Conservation (phyloP, 2,113 vertebrate genomes). For the Phrynosoma blainvillii region DNA sequence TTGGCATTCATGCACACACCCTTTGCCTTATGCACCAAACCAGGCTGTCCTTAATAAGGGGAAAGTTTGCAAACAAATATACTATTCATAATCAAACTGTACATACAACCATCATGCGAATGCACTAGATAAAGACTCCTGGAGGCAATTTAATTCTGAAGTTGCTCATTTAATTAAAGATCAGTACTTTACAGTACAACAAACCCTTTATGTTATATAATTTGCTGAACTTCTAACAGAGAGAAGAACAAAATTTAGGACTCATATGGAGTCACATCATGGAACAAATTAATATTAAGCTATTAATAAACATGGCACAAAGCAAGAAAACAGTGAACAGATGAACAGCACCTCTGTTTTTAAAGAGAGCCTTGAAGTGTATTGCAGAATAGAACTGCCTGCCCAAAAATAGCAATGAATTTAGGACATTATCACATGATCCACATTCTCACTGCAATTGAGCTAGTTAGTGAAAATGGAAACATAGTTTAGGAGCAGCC, state of each 20-base stretch:
- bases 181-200: neutral
- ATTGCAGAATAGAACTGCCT: no score
- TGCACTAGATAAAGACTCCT: neutral
- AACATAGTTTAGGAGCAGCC: no score
- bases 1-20: neutral
- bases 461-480: no score
- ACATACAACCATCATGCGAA: neutral
- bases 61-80: neutral
- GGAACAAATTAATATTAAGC: neutral
- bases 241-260: neutral
- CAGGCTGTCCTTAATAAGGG: neutral
- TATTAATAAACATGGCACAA: neutral
- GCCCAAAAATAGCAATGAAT: no score
- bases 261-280: neutral
- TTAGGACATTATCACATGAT: no score
- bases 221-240: neutral
- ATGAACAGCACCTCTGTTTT: neutral
- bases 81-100: neutral
- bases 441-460: no score
- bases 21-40: neutral
- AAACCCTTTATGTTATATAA: neutral
- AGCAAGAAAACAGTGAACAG: neutral
- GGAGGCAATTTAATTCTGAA: neutral
- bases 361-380: no score
- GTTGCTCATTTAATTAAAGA: neutral